Conservation (phyloP, 2,113 vertebrate genomes). For the Ceuthmochares aereus region DNA sequence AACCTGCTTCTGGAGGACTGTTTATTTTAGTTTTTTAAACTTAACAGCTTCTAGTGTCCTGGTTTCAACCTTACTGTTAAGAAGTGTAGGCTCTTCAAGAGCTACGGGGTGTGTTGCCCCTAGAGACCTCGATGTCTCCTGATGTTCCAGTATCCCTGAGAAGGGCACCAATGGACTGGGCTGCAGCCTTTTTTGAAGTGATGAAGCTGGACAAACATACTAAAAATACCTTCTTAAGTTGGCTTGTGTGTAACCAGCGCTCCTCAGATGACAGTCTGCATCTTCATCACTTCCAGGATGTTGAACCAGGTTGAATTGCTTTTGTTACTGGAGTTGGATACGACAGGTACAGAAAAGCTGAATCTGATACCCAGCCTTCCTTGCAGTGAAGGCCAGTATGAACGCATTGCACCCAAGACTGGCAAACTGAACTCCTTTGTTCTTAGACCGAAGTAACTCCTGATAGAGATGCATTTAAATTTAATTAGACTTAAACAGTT, state of each 20-base stretch:
- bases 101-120: not conserved
- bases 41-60: not conserved
- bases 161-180: not conserved
- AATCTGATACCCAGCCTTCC: not conserved
- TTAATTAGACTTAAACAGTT: not conserved
- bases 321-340: not conserved
- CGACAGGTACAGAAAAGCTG: not conserved
- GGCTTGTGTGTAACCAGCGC: not conserved
- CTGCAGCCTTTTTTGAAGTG: not conserved
- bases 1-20: not conserved
- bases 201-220: not conserved
- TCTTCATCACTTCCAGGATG: slow-evolving; percentile 40
- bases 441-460: not conserved
- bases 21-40: not conserved
- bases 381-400: not conserved
- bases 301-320: not conserved
- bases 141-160: not conserved
- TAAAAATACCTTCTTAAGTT: slow-evolving; percentile 23
- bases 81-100: not conserved
- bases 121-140: not conserved
- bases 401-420: not conserved
- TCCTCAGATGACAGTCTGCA: not conserved
- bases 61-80: not conserved
- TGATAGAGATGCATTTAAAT: not conserved
- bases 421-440: not conserved